Evolutionary conservation across 2,113 vertebrate genomes (phyloP).

Genomic region (Speoplatyrhinus poulsoni): DNA sequence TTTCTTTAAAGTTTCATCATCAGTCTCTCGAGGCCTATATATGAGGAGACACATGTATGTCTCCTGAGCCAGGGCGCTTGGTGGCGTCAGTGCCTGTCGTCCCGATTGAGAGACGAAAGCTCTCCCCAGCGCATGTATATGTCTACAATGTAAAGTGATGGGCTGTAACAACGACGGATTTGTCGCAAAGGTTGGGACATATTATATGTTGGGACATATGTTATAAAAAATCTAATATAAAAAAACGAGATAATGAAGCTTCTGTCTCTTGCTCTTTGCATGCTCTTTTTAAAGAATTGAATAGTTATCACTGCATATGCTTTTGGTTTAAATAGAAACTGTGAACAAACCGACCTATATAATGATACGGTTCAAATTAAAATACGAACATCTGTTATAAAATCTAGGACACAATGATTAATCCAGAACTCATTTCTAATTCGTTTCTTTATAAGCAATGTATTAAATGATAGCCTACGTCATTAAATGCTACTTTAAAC

Average conservation of each 20-base stretch:
- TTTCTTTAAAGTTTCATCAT: constrained; percentile 92
- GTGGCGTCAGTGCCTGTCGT: constrained; percentile 67
- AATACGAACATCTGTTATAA: not conserved
- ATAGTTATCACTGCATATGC: not conserved
- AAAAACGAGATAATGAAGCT: too few relatives aligned
- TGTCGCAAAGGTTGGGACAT: constrained; percentile 30
- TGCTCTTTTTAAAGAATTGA: not conserved
- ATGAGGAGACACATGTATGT: constrained; percentile 84
- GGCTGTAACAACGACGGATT: constrained; percentile 30
- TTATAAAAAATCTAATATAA: too few relatives aligned
- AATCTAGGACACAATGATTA: constrained; percentile 16
- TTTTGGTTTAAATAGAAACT: constrained; percentile 13
- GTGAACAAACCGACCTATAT: constrained; percentile 11
- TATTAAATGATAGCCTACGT: not conserved
- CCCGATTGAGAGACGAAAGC: constrained; percentile 59
- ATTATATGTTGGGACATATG: constrained; percentile 10
- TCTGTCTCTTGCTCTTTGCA: not conserved
- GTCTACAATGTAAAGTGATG: constrained; percentile 36
- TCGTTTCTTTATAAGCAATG: constrained; percentile 1
- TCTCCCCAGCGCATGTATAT: constrained; percentile 54
- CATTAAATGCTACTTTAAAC: too few relatives aligned
- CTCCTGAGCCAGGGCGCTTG: constrained; percentile 68
- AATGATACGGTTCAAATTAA: constrained; percentile 9
- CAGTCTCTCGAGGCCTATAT: constrained; percentile 76
- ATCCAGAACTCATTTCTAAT: not conserved